Evolutionary conservation across 1,140 invertebrate genomes (phyloP).

Genomic region (Pseudomyrmex cubaensis): DNA sequence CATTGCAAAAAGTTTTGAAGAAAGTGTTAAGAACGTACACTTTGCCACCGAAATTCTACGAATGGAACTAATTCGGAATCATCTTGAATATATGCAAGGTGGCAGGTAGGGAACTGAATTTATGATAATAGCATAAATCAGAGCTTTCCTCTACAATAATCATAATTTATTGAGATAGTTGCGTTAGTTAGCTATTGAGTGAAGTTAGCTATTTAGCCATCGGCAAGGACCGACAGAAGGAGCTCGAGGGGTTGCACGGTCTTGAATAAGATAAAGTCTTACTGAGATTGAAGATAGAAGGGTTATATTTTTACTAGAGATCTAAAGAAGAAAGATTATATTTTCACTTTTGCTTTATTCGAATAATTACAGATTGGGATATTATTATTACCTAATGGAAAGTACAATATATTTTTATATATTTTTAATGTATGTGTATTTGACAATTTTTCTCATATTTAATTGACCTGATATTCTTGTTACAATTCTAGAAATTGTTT

Average conservation of each 20-base stretch:
- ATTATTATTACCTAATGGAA: too few relatives aligned
- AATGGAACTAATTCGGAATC: conserved; percentile 79
- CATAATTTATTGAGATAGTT: conserved; percentile 86
- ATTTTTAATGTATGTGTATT: too few relatives aligned
- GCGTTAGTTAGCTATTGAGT: conserved; percentile 85
- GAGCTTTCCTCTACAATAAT: conserved; percentile 85
- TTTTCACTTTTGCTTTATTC: too few relatives aligned
- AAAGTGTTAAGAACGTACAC: conserved; percentile 77
- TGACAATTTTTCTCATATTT: neutral
- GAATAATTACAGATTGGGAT: too few relatives aligned
- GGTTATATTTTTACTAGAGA: neutral
- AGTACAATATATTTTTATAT: too few relatives aligned
- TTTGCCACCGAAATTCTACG: conserved; percentile 83
- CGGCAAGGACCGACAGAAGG: conserved; percentile 76
- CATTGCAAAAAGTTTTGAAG: conserved; percentile 43
- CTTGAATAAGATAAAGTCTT: conserved; percentile 82
- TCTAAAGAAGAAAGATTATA: too few relatives aligned
- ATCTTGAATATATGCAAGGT: conserved; percentile 83
- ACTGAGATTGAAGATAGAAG: conserved; percentile 71
- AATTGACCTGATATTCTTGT: neutral
- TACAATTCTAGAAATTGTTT: neutral
- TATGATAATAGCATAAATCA: conserved; percentile 86
- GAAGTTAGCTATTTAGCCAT: conserved; percentile 85
- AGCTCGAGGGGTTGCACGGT: conserved; percentile 71
- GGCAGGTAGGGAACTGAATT: conserved; percentile 80